Base-by-base conservation (phyloP, 2,797 vertebrate genomes). In the Discoglossus pictus region DNA sequence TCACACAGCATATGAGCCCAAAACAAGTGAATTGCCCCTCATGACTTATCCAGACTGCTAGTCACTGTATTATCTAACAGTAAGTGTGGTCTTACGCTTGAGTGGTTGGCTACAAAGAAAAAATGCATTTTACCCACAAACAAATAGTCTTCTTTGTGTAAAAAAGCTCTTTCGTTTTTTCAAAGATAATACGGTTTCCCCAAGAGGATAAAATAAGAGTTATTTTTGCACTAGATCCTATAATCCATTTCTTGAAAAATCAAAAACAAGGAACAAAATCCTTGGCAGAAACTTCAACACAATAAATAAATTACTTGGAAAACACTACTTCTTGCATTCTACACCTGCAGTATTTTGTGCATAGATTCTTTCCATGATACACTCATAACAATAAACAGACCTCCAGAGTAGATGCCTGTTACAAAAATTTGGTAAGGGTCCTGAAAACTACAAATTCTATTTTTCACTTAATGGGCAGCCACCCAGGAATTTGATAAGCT, bases 321-420 rank as follows among this genome's bases (percentile, higher is more conserved):
- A 76, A 83, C 82, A 80, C 63, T 54, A 72, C 73, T 75, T 60
- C 65, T 75, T 42, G 66, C 47, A 76, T 54, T 71, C 76, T 83
- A 83, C 89, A 91, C 88, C 88, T 91, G 89, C 84, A 71, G 70
- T 78, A 74, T 80, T 82, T 78, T 82, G 50, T 79, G 76, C 15
- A 82, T 76, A 76, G 80, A 84, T 86, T 88, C 83, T 73, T 82
- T 83, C 78, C 80, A 75, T 80, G 62, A 76, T 80, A 75, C 75
- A 73, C 75, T 84, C 84, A 80, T 83, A 83, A 84, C 78, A 87
- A 84, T 79, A 87, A 87, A 82, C 80, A 86, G 89, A 91, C 88
- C 89, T 91, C 89, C 88, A 85, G 79, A 79, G 80, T 80, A 85
- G 89, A 75, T 77, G 76, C 81, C 74, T 85, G 78, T 54, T 52